A percentile compares a stretch with the other conserved stretches of the same genome.
Evolutionary conservation across 2,797 vertebrate genomes (phyloP).

Genomic region (Sebastes alutus): DNA sequence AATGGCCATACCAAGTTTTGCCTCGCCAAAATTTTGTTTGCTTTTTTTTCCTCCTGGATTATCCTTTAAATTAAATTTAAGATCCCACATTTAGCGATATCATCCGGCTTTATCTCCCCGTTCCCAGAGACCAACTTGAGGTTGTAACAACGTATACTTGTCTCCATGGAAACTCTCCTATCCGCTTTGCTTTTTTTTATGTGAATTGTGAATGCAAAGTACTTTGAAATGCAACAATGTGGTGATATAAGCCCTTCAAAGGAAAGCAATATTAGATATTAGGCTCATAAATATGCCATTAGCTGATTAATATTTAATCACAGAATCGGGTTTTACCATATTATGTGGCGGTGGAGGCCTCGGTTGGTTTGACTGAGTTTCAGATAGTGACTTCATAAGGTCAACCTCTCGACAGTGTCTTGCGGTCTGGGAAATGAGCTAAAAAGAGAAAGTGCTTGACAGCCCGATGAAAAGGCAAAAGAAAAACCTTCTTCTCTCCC

Average conservation of each 20-base stretch:
- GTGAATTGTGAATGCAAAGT: neutral
- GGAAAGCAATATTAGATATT: slow-evolving; percentile 47
- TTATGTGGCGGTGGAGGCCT: slow-evolving; percentile 8
- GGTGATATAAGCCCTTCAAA: slow-evolving; percentile 20
- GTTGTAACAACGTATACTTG: too few species aligned
- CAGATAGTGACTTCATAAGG: slow-evolving; percentile 33
- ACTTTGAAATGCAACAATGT: slow-evolving; percentile 3
- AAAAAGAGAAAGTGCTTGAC: slow-evolving; percentile 30
- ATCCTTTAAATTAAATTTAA: neutral
- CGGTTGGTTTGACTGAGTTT: slow-evolving; percentile 35
- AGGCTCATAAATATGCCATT: slow-evolving; percentile 53
- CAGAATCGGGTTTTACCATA: slow-evolving; percentile 18
- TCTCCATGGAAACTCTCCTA: neutral
- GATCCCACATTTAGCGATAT: neutral
- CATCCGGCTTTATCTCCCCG: neutral
- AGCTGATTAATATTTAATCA: slow-evolving; percentile 50
- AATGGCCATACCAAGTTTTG: neutral
- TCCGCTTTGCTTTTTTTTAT: neutral
- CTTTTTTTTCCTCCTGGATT: neutral
- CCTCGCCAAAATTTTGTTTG: neutral
- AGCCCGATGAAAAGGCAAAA: slow-evolving; percentile 39
- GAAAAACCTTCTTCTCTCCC: neutral
- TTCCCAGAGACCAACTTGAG: neutral
- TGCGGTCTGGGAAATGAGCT: slow-evolving; percentile 45
- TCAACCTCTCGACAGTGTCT: slow-evolving; percentile 51